Percentiles rank a stretch among this genome's conserved stretches.
Conservation (phyloP, 2,113 vertebrate genomes). For the Podarcis cretensis region DNA sequence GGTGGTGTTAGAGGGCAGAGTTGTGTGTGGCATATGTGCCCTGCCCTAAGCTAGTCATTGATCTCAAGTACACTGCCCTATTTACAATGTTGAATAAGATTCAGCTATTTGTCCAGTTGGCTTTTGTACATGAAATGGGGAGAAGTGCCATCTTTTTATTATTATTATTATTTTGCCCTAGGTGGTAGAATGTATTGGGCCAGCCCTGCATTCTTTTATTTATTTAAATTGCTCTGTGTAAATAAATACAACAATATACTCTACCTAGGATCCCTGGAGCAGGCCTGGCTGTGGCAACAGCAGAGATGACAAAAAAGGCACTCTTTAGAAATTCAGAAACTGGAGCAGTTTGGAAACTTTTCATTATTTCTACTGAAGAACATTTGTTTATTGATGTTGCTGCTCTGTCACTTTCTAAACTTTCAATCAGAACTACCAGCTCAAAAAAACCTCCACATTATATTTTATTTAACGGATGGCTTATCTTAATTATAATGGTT, state of each 20-base stretch:
- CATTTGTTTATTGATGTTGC: background rate
- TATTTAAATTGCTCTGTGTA: no score
- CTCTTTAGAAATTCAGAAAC: background rate
- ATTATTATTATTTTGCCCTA: no score
- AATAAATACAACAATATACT: background rate
- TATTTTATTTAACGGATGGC: background rate
- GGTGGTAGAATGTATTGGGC: no score
- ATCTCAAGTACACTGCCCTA: no score
- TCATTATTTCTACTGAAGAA: background rate
- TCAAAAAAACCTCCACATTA: background rate
- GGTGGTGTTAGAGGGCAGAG: no score
- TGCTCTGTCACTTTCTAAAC: background rate
- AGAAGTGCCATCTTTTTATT: no score
- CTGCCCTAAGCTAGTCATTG: no score
- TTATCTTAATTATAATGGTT: constrained; percentile 8
- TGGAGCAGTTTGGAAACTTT: background rate
- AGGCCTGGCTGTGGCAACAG: background rate
- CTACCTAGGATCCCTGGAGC: background rate
- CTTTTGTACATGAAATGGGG: no score
- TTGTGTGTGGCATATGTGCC: no score
- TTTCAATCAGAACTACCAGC: background rate
- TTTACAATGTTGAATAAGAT: no score
- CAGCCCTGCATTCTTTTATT: no score
- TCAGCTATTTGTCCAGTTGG: no score
- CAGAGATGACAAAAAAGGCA: background rate